These are phyloP conservation scores for Hydroisotoma schaefferi DNA, from an alignment of 2,888 invertebrate genomes.

Conservation along the genomic window DNA sequence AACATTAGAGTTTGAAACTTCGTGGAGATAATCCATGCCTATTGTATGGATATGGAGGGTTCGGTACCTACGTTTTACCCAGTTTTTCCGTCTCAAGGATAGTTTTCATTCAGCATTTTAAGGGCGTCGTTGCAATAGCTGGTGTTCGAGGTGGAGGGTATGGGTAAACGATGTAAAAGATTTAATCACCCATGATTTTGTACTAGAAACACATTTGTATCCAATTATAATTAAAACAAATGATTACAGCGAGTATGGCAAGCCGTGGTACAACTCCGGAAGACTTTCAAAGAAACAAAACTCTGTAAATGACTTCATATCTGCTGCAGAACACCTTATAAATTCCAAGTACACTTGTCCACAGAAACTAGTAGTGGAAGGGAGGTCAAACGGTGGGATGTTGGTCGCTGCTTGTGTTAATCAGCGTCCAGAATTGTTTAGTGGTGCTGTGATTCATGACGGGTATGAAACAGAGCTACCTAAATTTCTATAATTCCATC, in stretches of 20 bases:
- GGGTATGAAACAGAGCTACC: constrained; percentile 61
- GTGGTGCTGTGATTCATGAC: constrained; percentile 88
- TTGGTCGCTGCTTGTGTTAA: constrained; percentile 92
- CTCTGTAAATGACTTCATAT: constrained; percentile 93
- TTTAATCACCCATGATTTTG: too few species aligned
- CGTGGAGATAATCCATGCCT: constrained; percentile 64
- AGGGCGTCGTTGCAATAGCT: constrained; percentile 83
- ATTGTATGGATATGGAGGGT: constrained; percentile 97
- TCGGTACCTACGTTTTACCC: constrained; percentile 87
- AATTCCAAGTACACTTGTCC: constrained; percentile 72
- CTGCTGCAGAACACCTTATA: constrained; percentile 84
- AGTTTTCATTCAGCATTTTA: constrained; percentile 82
- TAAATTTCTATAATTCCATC: not conserved
- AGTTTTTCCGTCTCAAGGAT: constrained; percentile 80
- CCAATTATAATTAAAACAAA: too few species aligned
- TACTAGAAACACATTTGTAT: too few species aligned
- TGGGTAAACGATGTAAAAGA: constrained; percentile 95
- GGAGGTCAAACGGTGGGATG: constrained; percentile 91
- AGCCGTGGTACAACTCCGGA: constrained; percentile 94
- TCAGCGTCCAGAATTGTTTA: constrained; percentile 91
- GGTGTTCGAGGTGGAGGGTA: constrained; percentile 96
- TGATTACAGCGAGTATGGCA: constrained; percentile 83
- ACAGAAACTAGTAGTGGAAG: constrained; percentile 77
- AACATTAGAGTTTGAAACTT: constrained; percentile 11
- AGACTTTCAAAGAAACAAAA: constrained; percentile 91